These are phyloP conservation scores for Autographa pulchrina DNA, from an alignment of 2,888 invertebrate species.

Conservation along the genomic window DNA sequence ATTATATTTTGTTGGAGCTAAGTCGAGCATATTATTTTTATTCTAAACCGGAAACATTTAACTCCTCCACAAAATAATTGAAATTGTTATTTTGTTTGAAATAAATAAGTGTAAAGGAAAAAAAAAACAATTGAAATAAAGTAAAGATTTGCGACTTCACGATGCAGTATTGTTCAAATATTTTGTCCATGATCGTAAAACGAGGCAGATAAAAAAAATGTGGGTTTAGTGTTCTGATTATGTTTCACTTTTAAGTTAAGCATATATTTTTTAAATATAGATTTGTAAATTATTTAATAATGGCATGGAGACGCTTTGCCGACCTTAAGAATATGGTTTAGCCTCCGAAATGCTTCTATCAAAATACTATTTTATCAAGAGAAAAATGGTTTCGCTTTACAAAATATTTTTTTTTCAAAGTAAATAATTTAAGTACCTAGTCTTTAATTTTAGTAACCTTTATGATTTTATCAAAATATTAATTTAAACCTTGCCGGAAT, in stretches of 20 bases:
- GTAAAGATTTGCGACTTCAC: conserved; percentile 67
- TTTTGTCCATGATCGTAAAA: conserved; percentile 72
- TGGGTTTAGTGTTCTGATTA: conserved; percentile 65
- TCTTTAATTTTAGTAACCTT: too few relatives aligned
- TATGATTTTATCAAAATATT: not conserved
- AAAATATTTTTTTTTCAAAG: too few relatives aligned
- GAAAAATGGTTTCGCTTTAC: too few relatives aligned
- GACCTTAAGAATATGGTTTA: not conserved
- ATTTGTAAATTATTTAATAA: too few relatives aligned
- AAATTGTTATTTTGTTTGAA: conserved; percentile 36
- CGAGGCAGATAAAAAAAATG: conserved; percentile 67
- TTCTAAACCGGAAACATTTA: conserved; percentile 20
- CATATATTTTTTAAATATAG: not conserved
- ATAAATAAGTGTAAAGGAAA: conserved; percentile 47
- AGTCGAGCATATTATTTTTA: conserved; percentile 7
- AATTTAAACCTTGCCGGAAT: conserved; percentile 15
- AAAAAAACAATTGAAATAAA: conserved; percentile 62
- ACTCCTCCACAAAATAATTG: conserved; percentile 21
- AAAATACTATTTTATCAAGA: too few relatives aligned
- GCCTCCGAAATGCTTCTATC: too few relatives aligned
- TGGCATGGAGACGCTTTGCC: not conserved
- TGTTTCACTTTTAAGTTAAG: conserved; percentile 43
- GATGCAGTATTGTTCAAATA: conserved; percentile 64
- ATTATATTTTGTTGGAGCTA: not conserved
- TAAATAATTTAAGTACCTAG: too few relatives aligned